These are phyloP conservation scores for Desmophyllum pertusum DNA, from an alignment of 92 coral and sea anemone species.

Conservation along the genomic window DNA sequence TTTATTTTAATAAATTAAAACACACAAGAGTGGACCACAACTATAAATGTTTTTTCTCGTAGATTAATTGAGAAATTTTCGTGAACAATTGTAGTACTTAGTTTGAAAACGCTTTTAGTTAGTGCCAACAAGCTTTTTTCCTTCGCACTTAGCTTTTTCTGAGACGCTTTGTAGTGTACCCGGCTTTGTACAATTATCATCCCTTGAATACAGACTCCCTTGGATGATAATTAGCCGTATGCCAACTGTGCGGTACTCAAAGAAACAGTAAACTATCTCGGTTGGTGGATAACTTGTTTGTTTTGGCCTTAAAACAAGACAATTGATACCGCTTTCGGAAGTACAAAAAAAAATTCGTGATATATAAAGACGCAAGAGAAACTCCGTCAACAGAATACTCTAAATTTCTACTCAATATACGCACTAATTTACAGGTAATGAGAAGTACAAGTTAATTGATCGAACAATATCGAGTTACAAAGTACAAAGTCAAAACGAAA, in stretches of 20 bases:
- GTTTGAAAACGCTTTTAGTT: background rate
- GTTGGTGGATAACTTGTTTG: constrained; percentile 8
- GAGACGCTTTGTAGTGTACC: too few species aligned
- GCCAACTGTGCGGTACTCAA: background rate
- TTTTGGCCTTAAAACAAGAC: background rate
- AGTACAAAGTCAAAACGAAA: background rate
- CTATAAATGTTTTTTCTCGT: too few species aligned
- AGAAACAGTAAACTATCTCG: background rate
- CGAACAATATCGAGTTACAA: constrained; percentile 11
- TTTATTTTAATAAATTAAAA: constrained; percentile 1
- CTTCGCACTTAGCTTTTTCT: background rate
- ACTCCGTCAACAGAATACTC: background rate
- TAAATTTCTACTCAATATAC: background rate
- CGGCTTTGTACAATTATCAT: background rate
- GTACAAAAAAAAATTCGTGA: background rate
- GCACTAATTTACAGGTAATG: background rate
- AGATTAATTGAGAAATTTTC: background rate
- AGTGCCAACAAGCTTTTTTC: background rate
- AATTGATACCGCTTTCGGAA: constrained; percentile 13
- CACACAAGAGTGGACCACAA: background rate
- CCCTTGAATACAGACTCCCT: background rate
- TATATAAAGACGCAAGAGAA: background rate
- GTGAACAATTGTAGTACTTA: too few species aligned
- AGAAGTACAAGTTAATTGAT: constrained; percentile 4
- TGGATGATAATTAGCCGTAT: constrained; percentile 3